These are phyloP conservation scores for Stichopus horrens DNA, from an alignment of 53 echinoderm and acorn worm species.

Conservation along the genomic window DNA sequence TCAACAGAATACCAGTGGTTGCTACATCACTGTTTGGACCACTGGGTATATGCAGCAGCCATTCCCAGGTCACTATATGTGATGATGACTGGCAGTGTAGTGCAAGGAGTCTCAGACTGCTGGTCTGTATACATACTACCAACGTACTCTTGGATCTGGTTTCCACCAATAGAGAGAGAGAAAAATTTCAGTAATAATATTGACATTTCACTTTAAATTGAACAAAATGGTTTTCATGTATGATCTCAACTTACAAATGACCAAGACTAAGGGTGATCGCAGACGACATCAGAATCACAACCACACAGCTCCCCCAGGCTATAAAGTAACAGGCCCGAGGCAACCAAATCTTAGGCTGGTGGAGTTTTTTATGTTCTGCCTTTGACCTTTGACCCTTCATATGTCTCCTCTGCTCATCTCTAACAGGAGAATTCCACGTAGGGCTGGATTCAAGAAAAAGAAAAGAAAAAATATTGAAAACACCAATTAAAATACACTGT, in stretches of 20 bases:
- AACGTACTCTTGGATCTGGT: too few relatives aligned
- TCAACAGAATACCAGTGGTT: too few relatives aligned
- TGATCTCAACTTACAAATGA: constrained; percentile 65
- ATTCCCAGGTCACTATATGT: too few relatives aligned
- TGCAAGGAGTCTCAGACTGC: too few relatives aligned
- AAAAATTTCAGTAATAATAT: too few relatives aligned
- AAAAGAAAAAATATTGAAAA: too few relatives aligned
- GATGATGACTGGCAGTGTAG: too few relatives aligned
- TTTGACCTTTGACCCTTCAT: not conserved
- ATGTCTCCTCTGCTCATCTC: not conserved
- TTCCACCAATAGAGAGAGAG: too few relatives aligned
- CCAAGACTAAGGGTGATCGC: constrained; percentile 70
- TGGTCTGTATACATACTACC: too few relatives aligned
- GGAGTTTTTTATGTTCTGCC: constrained; percentile 77
- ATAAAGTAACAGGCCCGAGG: constrained; percentile 76
- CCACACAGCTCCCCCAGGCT: constrained; percentile 70
- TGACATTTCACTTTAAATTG: not conserved
- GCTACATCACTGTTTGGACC: too few relatives aligned
- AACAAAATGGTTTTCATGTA: not conserved
- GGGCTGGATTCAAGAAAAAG: not conserved
- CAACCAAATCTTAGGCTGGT: constrained; percentile 82
- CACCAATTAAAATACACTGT: too few relatives aligned
- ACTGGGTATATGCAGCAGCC: too few relatives aligned
- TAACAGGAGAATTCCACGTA: not conserved
- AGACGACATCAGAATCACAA: constrained; percentile 67